Conservation (phyloP, 2,113 vertebrate genomes). For the Corythoichthys intestinalis region DNA sequence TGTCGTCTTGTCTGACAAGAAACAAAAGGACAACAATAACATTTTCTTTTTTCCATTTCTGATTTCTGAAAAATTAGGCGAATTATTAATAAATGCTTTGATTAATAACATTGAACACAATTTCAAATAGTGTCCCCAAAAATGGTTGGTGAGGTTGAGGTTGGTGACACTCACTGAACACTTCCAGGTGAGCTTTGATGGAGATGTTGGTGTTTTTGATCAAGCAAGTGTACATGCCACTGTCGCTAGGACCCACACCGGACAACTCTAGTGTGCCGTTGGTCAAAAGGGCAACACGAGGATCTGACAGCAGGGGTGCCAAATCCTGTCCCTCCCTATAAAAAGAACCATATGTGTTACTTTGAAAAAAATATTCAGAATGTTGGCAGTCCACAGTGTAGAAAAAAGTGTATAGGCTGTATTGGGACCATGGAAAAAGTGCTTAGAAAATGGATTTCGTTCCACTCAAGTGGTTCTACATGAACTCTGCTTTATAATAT, state of each 20-base stretch:
- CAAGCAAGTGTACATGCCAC: constrained; percentile 73
- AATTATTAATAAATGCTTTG: no score
- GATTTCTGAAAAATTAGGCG: no score
- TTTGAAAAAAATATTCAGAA: neutral
- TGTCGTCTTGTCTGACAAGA: constrained; percentile 69
- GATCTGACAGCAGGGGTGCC: constrained; percentile 59
- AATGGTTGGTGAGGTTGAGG: neutral
- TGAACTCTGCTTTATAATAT: no score
- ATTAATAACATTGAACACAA: no score
- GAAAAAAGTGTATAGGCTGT: no score
- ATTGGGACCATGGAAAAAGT: no score
- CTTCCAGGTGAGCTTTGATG: constrained; percentile 73
- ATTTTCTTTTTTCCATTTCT: no score
- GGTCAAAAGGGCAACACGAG: constrained; percentile 68
- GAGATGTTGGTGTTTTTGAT: constrained; percentile 65
- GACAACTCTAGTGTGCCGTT: constrained; percentile 74
- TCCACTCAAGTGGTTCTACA: no score
- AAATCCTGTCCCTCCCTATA: constrained; percentile 63
- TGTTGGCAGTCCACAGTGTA: neutral
- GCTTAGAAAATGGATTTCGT: no score
- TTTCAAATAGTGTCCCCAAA: no score
- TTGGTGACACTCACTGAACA: constrained; percentile 72
- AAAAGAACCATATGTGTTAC: neutral
- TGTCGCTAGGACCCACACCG: constrained; percentile 59
- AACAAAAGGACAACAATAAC: neutral